These are phyloP conservation scores for Lagria hirta DNA, from an alignment of 2,888 invertebrate genomes.

Conservation along the genomic window DNA sequence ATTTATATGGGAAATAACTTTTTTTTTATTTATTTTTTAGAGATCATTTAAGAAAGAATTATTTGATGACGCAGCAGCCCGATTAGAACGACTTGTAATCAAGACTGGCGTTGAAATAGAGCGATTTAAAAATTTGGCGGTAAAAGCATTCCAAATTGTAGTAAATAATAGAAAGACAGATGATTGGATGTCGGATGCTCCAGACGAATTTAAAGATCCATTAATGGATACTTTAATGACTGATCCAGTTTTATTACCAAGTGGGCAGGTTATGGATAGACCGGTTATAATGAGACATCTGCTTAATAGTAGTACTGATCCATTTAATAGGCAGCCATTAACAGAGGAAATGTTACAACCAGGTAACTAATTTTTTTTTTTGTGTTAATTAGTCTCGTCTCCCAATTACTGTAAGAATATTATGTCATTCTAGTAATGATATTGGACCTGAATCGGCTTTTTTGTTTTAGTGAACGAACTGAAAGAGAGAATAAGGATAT, in stretches of 20 bases:
- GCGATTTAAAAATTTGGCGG: constrained; percentile 76
- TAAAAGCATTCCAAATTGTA: constrained; percentile 76
- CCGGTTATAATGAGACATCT: constrained; percentile 91
- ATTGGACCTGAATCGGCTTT: no score
- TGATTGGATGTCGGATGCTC: constrained; percentile 92
- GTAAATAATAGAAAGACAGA: constrained; percentile 83
- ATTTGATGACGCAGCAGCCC: constrained; percentile 85
- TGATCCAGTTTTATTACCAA: constrained; percentile 90
- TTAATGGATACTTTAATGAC: constrained; percentile 97
- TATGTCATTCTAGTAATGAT: constrained; percentile 1
- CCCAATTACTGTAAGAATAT: constrained; percentile 5
- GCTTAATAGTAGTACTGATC: constrained; percentile 95
- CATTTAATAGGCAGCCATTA: constrained; percentile 94
- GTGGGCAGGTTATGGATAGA: constrained; percentile 89
- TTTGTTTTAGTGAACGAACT: constrained; percentile 72
- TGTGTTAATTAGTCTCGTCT: no score
- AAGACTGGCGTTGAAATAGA: constrained; percentile 84
- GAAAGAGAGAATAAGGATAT: constrained; percentile 81
- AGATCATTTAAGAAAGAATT: constrained; percentile 91
- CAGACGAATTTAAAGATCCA: constrained; percentile 95
- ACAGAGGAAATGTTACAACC: constrained; percentile 91
- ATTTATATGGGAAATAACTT: not conserved
- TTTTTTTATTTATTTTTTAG: constrained; percentile 55
- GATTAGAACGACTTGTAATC: constrained; percentile 80
- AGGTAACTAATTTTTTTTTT: constrained; percentile 60